Base-by-base conservation (phyloP, 1,140 invertebrate species). In the Drosophila parvula region DNA sequence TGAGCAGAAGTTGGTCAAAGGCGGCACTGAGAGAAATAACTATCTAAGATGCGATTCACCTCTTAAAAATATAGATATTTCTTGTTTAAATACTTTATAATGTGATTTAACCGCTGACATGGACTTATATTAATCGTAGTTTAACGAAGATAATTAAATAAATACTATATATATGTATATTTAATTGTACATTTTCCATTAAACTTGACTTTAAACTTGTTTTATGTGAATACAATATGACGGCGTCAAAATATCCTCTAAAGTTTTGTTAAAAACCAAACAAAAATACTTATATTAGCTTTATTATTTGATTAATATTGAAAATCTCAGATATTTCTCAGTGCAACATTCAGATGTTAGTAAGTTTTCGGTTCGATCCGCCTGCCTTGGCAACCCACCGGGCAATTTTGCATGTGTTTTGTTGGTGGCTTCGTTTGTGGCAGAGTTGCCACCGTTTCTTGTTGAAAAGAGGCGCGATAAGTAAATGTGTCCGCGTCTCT, bases 381-480 rank as follows among this genome's bases (percentile, higher is more conserved):
- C 59, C 56, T 70, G 65, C 63, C 60, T 16, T 71, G 68, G 65
- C 68, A 71, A 58, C 68, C 53, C 64, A 75, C 62, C 56, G 77
- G 70, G 53, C 53, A 63, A 78, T 79, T 82, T 82, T 82, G 80
- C 80, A 82, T 82, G 80, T 82, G 80, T 82, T 82, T 81, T 64
- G 53, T 69, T 56, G 43, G 40, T 83, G 45, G 63, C 56, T 47
- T 16, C 41, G 70, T 50, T 56, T 55, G 41, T 65, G 84, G 58
- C 76, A 82, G 80, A 67, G 76, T 86, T 88, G 76, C 83, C 71
- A 82, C 79, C 65, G 83, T 82, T 86, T 78, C 64, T 67, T 76
- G 74, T 81, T 88, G 74, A 77, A 85, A 88, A 89, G 84, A 89
- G 84, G 84, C 85, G 84, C 84, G 84, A 89, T 89, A 89, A 89